A percentile compares a stretch with the other conserved stretches of the same genome.
Conservation (phyloP, 1,140 invertebrate species). For the Aphis craccivora region DNA sequence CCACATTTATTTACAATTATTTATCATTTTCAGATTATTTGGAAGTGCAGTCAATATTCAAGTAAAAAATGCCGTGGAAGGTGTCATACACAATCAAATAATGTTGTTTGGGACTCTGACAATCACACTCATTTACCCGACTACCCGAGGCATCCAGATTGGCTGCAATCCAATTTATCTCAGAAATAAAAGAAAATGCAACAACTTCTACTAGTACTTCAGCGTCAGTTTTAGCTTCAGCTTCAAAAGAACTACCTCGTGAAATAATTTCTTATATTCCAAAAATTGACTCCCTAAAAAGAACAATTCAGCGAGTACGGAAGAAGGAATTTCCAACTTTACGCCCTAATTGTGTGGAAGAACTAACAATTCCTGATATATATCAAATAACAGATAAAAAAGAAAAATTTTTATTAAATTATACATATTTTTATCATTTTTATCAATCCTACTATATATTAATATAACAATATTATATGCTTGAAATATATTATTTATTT, state of each 20-base stretch:
- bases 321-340: background rate
- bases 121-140: background rate
- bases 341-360: background rate
- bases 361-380: background rate
- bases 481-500: too few relatives aligned
- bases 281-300: background rate
- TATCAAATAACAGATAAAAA: background rate
- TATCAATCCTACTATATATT: too few relatives aligned
- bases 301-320: background rate
- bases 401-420: background rate
- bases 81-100: conserved; percentile 46
- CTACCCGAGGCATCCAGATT: background rate
- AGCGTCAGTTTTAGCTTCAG: background rate
- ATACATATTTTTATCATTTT: too few relatives aligned
- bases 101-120: too few relatives aligned
- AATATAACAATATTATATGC: too few relatives aligned
- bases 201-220: background rate
- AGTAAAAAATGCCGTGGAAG: background rate
- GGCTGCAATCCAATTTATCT: conserved; percentile 1
- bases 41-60: conserved; percentile 4
- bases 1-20: too few relatives aligned
- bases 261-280: background rate
- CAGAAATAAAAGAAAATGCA: background rate
- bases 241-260: conserved; percentile 9
- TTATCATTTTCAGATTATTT: background rate